Base-by-base conservation (phyloP, 2,888 invertebrate species). In the Dione vanillae region DNA sequence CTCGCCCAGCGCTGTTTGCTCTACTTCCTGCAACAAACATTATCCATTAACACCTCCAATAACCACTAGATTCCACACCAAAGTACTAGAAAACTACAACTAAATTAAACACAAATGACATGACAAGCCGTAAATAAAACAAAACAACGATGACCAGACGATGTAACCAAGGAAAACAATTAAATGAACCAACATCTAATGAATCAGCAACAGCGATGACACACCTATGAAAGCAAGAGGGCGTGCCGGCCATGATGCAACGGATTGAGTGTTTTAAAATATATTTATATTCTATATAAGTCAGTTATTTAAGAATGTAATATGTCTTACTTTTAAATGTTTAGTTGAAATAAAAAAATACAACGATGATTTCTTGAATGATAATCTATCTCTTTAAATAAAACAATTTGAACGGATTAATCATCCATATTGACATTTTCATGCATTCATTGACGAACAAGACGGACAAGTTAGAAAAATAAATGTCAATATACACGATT, bases 1-100 rank as follows among this genome's bases (percentile, higher is more conserved):
- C 75, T 93, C 92, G 71, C 85, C 86, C 14, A 79, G 78, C 56
- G 74, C 79, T 64, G 80, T 83, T 76, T 74, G 78, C 61, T 77
- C 77, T 72, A 80, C 77, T 78, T 92, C 92, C 92, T 92, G 88
- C 5, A 87, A 87, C 76, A 86, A 75, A 72, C 8, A 52, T 41
- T n/a, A n/a, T 47, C 12, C 47, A 47, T 59, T 64, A 16, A 66
- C 45, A 43, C 14, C 12, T 19, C 35, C 40, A 27, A 20, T 14
- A 41, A 20, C 61, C 8, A 62, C 8, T 49, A 35, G 7, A 47
- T 19, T 12, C 56, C 71, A 61, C 58, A 70, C 41, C 45, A 10
- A 40, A 47, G 41, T n/a, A 27, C 19, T 35, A 7, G n/a, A 16
- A 35, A 14, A 45, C 62, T 68, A 62, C 61, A 45, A 16, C 41